Evolutionary conservation across 2,113 vertebrate genomes (phyloP).

Genomic region (Brienomyrus longianalis): DNA sequence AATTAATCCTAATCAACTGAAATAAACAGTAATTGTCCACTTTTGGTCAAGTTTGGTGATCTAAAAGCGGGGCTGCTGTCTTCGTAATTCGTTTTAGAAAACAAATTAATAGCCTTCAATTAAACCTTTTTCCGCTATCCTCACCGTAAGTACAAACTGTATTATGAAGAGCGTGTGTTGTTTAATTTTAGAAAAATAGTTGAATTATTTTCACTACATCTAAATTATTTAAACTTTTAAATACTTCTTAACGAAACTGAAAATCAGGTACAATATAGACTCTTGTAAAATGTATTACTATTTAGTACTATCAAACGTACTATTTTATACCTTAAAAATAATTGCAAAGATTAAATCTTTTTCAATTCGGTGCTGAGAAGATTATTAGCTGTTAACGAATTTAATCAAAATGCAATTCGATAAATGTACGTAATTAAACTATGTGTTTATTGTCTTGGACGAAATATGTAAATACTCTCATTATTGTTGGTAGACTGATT

Average conservation of each 20-base stretch:
- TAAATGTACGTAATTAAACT: neutral
- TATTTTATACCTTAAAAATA: neutral
- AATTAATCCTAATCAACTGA: slow-evolving; percentile 54
- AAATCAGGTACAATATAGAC: neutral
- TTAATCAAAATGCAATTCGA: neutral
- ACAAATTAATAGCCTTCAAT: neutral
- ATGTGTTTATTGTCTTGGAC: neutral
- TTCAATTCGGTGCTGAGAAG: neutral
- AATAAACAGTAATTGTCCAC: slow-evolving; percentile 53
- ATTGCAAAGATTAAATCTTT: neutral
- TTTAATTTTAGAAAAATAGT: neutral
- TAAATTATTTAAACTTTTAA: neutral
- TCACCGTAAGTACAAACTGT: neutral
- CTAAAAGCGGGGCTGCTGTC: slow-evolving; percentile 64
- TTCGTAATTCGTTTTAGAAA: slow-evolving; percentile 61
- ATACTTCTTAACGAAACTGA: neutral
- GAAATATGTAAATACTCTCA: neutral
- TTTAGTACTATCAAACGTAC: neutral
- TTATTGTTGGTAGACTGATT: neutral
- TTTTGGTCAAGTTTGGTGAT: slow-evolving; percentile 46
- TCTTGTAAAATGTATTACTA: neutral
- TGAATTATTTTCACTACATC: neutral
- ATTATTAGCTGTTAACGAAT: neutral
- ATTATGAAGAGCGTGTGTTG: neutral
- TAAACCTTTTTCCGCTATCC: neutral